Conservation (phyloP, 2,797 vertebrate species). For the Selene dorsalis region DNA sequence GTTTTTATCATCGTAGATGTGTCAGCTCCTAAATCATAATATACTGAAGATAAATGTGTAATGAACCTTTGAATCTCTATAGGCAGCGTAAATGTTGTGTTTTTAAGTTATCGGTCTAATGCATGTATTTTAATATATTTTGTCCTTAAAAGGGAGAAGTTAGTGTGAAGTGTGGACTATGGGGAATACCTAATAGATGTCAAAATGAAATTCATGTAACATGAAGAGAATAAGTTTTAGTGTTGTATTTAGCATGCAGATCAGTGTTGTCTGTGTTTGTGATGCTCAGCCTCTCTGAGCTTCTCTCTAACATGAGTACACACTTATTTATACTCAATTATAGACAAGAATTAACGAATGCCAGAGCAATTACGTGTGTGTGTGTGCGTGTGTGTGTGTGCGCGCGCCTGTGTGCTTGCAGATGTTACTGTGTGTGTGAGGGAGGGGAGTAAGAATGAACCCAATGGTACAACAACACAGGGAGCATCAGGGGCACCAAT, state of each 20-base stretch:
- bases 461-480: constrained; percentile 1
- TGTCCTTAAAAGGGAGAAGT: neutral
- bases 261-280: constrained; percentile 47
- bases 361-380: constrained; percentile 8
- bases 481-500: constrained; percentile 25
- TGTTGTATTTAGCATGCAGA: constrained; percentile 39
- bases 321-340: constrained; percentile 73
- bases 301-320: constrained; percentile 57
- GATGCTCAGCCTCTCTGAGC: constrained; percentile 47
- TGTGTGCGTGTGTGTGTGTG: constrained; percentile 1
- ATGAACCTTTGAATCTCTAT: too few relatives aligned
- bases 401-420: too few relatives aligned
- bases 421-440: neutral
- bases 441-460: constrained; percentile 13
- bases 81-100: too few relatives aligned
- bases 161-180: neutral
- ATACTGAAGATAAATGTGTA: too few relatives aligned
- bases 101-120: neutral
- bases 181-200: neutral
- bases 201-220: neutral
- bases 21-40: too few relatives aligned
- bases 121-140: neutral
- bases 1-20: too few relatives aligned
- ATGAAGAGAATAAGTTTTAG: neutral
- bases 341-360: constrained; percentile 64